Percentiles rank a stretch among this genome's conserved stretches.
Conservation (phyloP, 1,140 invertebrate species). For the Sarcophaga bullata region DNA sequence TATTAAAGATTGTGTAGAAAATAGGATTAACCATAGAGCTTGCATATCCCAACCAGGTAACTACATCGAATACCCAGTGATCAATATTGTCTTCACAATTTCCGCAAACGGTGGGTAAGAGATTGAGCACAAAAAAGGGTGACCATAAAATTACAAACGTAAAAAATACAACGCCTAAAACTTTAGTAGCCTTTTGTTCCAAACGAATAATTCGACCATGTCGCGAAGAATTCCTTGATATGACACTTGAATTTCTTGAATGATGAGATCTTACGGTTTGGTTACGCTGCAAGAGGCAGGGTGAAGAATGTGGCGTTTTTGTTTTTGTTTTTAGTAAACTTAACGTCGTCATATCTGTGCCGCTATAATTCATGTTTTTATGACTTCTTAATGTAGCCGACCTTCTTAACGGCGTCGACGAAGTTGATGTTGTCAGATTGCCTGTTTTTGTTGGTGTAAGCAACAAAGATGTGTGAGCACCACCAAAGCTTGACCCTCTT, state of each 20-base stretch:
- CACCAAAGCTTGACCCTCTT: constrained; percentile 71
- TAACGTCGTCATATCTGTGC: constrained; percentile 1
- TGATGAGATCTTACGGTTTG: constrained; percentile 72
- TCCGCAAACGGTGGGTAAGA: constrained; percentile 80
- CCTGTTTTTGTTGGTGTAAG: constrained; percentile 63
- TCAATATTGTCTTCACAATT: constrained; percentile 80
- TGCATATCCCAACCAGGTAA: constrained; percentile 91
- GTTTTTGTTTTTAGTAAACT: constrained; percentile 50
- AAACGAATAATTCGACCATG: constrained; percentile 83
- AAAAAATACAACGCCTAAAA: constrained; percentile 91
- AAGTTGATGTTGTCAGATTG: constrained; percentile 60
- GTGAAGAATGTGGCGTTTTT: constrained; percentile 64
- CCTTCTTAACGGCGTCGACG: constrained; percentile 67
- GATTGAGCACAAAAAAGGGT: constrained; percentile 91
- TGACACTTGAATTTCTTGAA: constrained; percentile 80
- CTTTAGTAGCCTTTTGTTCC: constrained; percentile 95
- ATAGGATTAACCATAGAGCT: constrained; percentile 94
- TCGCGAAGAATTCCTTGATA: constrained; percentile 80
- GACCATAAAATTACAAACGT: constrained; percentile 94
- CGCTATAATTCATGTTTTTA: constrained; percentile 67
- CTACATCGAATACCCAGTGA: constrained; percentile 83
- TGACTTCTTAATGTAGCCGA: constrained; percentile 70
- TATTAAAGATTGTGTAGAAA: constrained; percentile 95
- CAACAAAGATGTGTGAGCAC: constrained; percentile 67
- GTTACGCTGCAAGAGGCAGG: constrained; percentile 65